Percentiles rank a stretch among this genome's conserved stretches.
Conservation (phyloP, 2,797 vertebrate species). For the Parauchenoglanis punctatus region DNA sequence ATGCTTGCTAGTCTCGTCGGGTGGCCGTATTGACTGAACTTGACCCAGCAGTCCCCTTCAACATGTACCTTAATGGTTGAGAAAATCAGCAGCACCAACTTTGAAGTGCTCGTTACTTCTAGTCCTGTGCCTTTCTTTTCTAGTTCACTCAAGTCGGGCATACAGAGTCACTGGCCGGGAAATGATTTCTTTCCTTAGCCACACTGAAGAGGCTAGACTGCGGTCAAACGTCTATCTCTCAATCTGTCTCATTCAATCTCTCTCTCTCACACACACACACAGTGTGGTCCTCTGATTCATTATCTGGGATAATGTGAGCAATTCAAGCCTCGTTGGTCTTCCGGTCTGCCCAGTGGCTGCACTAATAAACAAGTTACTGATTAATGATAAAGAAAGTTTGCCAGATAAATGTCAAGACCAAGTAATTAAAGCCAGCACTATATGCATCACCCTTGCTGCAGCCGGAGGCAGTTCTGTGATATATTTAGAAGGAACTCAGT, state of each 20-base stretch:
- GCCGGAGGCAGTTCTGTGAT: constrained; percentile 59
- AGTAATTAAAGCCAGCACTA: constrained; percentile 74
- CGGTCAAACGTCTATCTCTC: not conserved
- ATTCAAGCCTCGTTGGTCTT: constrained; percentile 71
- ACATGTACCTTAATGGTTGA: not conserved
- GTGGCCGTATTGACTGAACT: not conserved
- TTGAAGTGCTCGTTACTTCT: constrained; percentile 2
- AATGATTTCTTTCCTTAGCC: not conserved
- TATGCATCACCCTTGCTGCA: constrained; percentile 9
- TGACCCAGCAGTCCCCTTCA: not conserved
- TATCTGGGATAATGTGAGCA: constrained; percentile 72
- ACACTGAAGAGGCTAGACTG: not conserved
- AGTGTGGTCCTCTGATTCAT: constrained; percentile 65
- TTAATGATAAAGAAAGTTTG: constrained; percentile 75
- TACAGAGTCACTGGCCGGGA: not conserved
- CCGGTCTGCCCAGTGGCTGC: constrained; percentile 58
- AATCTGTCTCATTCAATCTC: constrained; percentile 32
- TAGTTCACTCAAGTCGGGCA: constrained; percentile 27
- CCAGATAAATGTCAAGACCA: constrained; percentile 64
- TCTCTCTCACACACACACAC: constrained; percentile 48
- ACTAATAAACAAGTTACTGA: constrained; percentile 77
- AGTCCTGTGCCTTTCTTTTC: constrained; percentile 24
- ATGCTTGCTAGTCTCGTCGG: not conserved
- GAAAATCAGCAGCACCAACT: constrained; percentile 4
- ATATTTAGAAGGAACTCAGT: constrained; percentile 12